Percentiles rank a stretch among this genome's conserved stretches.
Evolutionary conservation across 2,797 vertebrate genomes (phyloP).

Genomic region (Malurus splendens): DNA sequence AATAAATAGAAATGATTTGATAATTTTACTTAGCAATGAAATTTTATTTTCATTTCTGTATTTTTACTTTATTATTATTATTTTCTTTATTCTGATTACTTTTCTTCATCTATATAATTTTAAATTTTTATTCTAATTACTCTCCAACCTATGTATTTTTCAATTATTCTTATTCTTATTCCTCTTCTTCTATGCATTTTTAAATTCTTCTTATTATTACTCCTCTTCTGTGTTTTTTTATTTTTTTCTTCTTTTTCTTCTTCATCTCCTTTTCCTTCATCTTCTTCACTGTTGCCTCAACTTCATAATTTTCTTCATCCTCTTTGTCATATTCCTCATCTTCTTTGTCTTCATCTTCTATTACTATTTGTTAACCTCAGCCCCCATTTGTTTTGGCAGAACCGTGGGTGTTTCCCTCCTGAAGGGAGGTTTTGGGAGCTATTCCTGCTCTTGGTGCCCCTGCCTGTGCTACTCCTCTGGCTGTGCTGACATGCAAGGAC

Average conservation of each 20-base stretch:
- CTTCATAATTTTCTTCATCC: background rate
- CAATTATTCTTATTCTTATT: background rate
- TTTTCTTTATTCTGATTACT: background rate
- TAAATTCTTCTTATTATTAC: background rate
- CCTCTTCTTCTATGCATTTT: background rate
- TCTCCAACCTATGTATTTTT: background rate
- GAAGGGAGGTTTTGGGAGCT: background rate
- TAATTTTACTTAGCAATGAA: background rate
- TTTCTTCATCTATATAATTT: background rate
- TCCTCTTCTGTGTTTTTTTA: background rate
- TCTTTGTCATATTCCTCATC: background rate
- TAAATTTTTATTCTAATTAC: background rate
- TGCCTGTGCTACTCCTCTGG: rapidly evolving
- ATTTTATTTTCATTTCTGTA: background rate
- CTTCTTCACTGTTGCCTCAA: too few relatives aligned
- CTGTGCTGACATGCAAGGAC: background rate
- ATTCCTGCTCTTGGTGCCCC: background rate
- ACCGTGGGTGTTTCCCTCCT: too few relatives aligned
- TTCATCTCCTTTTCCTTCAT: background rate
- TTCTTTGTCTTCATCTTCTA: background rate
- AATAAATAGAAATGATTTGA: background rate
- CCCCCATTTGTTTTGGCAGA: background rate
- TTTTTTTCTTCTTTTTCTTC: background rate
- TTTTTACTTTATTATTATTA: background rate
- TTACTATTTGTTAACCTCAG: background rate